phyloP scores from a whole-genome alignment of 2,113 vertebrate species.

The Seriola rivoliana region DNA sequence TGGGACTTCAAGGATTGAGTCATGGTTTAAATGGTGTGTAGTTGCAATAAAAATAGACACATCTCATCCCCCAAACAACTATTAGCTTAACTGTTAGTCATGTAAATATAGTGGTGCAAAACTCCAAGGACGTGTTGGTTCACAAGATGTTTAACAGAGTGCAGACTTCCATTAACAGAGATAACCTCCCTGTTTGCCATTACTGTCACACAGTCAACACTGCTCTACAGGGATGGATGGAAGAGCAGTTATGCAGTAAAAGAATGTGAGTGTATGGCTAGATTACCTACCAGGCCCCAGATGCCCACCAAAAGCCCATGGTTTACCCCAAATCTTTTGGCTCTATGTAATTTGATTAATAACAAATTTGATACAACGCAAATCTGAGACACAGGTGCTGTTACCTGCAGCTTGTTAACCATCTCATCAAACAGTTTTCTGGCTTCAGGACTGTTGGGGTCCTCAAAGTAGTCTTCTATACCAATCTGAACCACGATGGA shows the following conservation, averaged over 20 bases:
- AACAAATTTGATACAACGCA: too few species aligned
- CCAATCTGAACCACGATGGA: conserved; percentile 98
- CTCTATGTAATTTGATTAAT: neutral
- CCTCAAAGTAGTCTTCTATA: conserved; percentile 98
- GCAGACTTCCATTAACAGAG: too few species aligned
- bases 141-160: too few species aligned
- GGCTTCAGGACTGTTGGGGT: conserved; percentile 95
- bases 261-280: neutral
- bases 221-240: neutral
- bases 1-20: conserved; percentile 52
- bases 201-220: conserved; percentile 7
- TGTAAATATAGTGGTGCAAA: conserved; percentile 47
- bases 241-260: neutral
- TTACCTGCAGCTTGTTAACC: conserved; percentile 98
- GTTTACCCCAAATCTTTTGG: neutral
- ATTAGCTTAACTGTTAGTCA: conserved; percentile 46
- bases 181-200: too few species aligned
- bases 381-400: neutral
- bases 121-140: neutral
- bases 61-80: conserved; percentile 18
- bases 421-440: conserved; percentile 98
- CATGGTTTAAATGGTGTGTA: conserved; percentile 49
- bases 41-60: conserved; percentile 49
- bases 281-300: too few species aligned
- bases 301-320: neutral